A percentile compares a stretch with the other conserved stretches of the same genome.
Conservation (phyloP, 2,888 invertebrate genomes). For the Bruchidius siliquastri region DNA sequence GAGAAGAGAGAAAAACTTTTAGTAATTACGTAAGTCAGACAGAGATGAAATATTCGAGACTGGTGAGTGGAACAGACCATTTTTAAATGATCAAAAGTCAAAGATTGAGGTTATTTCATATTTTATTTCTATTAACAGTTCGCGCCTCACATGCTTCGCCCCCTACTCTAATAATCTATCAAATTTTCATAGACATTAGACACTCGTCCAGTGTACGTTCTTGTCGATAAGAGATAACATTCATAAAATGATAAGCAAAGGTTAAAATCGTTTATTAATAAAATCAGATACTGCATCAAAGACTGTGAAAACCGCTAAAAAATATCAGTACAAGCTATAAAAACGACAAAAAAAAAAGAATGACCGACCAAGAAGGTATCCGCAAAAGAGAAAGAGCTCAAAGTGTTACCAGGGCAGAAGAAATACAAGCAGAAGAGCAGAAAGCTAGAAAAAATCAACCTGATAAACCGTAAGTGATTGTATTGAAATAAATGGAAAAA, state of each 20-base stretch:
- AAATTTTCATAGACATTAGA: neutral
- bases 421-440: conserved; percentile 76
- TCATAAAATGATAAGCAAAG: neutral
- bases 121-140: neutral
- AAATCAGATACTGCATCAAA: neutral
- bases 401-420: conserved; percentile 84
- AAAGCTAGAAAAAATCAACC: conserved; percentile 74
- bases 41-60: neutral
- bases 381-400: conserved; percentile 64
- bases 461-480: conserved; percentile 76
- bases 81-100: neutral
- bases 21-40: neutral
- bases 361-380: conserved; percentile 45
- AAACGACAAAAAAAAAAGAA: conserved; percentile 17
- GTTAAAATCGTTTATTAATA: neutral
- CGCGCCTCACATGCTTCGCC: neutral
- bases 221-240: neutral
- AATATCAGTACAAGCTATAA: neutral
- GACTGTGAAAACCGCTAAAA: neutral
- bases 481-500: neutral
- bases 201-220: neutral
- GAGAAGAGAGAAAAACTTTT: neutral
- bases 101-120: neutral
- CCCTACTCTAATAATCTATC: neutral
- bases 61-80: neutral